A percentile compares a stretch with the other conserved stretches of the same genome.
These are phyloP conservation scores for Macrostomum lignano DNA, from an alignment of 1,140 invertebrate genomes.

Conservation along the genomic window DNA sequence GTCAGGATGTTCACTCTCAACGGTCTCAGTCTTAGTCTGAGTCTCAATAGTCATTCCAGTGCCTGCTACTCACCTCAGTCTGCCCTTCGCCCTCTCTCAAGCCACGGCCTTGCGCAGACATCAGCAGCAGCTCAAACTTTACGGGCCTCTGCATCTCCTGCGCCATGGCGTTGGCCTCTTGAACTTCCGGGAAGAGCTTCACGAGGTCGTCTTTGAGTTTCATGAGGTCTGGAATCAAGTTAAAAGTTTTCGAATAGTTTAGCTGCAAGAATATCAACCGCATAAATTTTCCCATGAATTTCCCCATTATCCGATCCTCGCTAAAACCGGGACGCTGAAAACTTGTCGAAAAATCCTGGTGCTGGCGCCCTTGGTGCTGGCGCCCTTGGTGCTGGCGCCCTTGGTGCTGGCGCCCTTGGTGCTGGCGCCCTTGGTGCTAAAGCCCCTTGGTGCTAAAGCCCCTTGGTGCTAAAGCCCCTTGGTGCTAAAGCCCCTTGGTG, in stretches of 20 bases:
- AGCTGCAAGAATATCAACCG: neutral
- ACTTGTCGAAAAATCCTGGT: no score
- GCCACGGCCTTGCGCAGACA: slow-evolving; percentile 32
- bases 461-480: no score
- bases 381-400: no score
- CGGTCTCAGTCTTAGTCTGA: no score
- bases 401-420: no score
- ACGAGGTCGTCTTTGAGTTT: slow-evolving; percentile 34
- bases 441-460: no score
- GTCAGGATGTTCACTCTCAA: no score
- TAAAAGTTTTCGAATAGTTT: slow-evolving; percentile 4
- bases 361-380: no score
- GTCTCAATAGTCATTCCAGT: no score
- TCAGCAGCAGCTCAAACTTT: slow-evolving; percentile 35
- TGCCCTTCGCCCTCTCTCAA: slow-evolving; percentile 23
- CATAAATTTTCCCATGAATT: slow-evolving; percentile 3
- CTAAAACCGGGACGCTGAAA: neutral
- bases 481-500: no score
- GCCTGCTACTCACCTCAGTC: slow-evolving; percentile 22
- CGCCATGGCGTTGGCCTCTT: slow-evolving; percentile 36
- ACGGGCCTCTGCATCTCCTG: slow-evolving; percentile 34
- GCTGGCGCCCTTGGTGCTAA: no score
- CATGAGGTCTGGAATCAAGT: slow-evolving; percentile 26
- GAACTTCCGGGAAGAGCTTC: slow-evolving; percentile 33
- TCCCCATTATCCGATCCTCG: neutral